Evolutionary conservation across 2,797 vertebrate species (phyloP).

Genomic region (Chaetophractus vellerosus): DNA sequence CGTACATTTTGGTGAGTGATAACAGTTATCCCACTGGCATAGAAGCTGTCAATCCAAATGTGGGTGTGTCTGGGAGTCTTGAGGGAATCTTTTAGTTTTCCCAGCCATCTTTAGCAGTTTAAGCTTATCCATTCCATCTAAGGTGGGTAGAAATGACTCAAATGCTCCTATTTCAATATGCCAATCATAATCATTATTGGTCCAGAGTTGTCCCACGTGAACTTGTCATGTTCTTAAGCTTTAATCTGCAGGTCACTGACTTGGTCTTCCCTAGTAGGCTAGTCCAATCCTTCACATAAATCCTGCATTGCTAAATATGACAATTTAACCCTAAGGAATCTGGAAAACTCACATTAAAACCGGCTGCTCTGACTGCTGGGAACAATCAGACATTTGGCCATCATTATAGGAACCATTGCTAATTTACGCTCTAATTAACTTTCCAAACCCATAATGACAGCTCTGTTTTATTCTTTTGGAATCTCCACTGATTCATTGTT

Average conservation of each 20-base stretch:
- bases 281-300: slow-evolving; percentile 16
- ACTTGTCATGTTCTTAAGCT: slow-evolving; percentile 14
- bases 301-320: slow-evolving; percentile 48
- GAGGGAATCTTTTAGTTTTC: neutral
- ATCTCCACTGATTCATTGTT: slow-evolving; percentile 37
- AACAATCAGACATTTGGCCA: slow-evolving; percentile 74
- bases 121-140: slow-evolving; percentile 51
- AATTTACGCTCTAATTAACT: slow-evolving; percentile 73
- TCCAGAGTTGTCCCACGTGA: slow-evolving; percentile 55
- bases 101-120: slow-evolving; percentile 61
- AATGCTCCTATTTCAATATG: slow-evolving; percentile 66
- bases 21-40: neutral
- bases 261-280: neutral
- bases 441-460: slow-evolving; percentile 66
- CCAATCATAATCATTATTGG: slow-evolving; percentile 51
- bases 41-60: neutral
- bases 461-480: slow-evolving; percentile 62
- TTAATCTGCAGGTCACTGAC: neutral
- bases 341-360: slow-evolving; percentile 40
- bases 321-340: neutral
- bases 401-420: slow-evolving; percentile 70
- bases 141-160: slow-evolving; percentile 73
- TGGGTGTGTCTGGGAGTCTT: neutral
- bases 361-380: slow-evolving; percentile 43
- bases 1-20: neutral